Evolutionary conservation across 2,113 vertebrate species (phyloP).

Genomic region (Dascyllus trimaculatus): DNA sequence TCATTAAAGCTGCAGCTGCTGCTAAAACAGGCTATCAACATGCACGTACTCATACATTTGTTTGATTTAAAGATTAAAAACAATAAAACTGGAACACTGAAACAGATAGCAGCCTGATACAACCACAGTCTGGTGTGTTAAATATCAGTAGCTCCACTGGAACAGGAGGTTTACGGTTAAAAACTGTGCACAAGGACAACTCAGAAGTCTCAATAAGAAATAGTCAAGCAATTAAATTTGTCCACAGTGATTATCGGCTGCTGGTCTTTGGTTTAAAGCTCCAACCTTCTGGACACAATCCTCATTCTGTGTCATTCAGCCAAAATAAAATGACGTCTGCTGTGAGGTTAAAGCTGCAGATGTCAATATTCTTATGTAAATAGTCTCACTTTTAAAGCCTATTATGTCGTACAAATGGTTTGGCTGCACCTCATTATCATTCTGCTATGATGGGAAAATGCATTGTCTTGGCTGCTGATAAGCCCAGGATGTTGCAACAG

Average conservation of each 20-base stretch:
- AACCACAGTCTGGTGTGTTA: not conserved
- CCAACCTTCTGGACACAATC: not conserved
- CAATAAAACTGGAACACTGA: not conserved
- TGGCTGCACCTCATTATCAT: no score
- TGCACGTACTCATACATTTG: not conserved
- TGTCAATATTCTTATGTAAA: no score
- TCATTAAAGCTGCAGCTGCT: constrained; percentile 29
- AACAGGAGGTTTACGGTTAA: not conserved
- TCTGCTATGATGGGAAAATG: no score
- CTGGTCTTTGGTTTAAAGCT: not conserved
- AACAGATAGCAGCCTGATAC: not conserved
- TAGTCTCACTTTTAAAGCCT: no score
- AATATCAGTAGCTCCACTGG: not conserved
- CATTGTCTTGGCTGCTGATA: no score
- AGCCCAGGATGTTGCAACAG: no score
- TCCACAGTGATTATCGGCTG: no score
- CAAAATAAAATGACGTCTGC: no score
- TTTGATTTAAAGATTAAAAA: constrained; percentile 8
- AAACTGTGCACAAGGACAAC: not conserved
- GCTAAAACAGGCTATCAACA: not conserved
- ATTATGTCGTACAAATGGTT: no score
- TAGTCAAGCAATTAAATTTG: not conserved
- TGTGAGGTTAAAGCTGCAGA: not conserved
- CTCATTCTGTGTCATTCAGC: no score
- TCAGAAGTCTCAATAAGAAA: not conserved